Percentiles rank a stretch among this genome's conserved stretches.
These are phyloP conservation scores for Stenotaenia linearis DNA, from an alignment of 2,888 invertebrate genomes.

Conservation along the genomic window DNA sequence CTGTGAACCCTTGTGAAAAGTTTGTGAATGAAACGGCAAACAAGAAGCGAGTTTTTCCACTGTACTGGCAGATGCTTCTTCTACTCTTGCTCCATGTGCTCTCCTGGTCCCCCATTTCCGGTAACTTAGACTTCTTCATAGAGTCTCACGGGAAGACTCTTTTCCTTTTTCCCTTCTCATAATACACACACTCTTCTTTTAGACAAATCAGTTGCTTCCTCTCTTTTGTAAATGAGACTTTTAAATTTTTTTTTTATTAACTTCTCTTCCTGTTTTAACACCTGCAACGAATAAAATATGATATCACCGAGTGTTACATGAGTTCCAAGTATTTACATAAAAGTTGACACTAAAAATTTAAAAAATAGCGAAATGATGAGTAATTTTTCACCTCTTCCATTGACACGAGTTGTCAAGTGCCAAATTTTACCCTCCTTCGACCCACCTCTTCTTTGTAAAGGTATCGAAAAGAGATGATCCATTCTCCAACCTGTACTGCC, in stretches of 20 bases:
- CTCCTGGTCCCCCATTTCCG: slow-evolving; percentile 16
- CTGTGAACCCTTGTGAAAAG: neutral
- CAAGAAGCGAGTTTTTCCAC: slow-evolving; percentile 17
- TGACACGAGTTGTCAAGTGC: neutral
- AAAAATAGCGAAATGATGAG: neutral
- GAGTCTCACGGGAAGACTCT: slow-evolving; percentile 15
- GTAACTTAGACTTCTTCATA: neutral
- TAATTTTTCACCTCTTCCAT: neutral
- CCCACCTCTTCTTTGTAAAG: slow-evolving; percentile 2
- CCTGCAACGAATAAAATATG: neutral
- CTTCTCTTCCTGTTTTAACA: neutral
- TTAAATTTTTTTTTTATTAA: neutral
- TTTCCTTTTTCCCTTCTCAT: neutral
- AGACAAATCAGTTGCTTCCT: slow-evolving; percentile 11
- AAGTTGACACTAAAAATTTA: neutral
- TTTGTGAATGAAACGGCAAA: slow-evolving; percentile 19
- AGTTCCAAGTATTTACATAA: neutral
- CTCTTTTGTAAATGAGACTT: slow-evolving; percentile 5
- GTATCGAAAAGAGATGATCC: neutral
- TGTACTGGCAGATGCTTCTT: neutral
- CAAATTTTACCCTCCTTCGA: slow-evolving; percentile 1
- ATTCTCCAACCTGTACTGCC: neutral
- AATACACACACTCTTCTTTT: neutral
- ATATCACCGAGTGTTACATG: neutral
- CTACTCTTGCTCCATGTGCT: neutral